A percentile compares a stretch with the other conserved stretches of the same genome.
Conservation (phyloP, 2,888 invertebrate species). For the Leucania comma region DNA sequence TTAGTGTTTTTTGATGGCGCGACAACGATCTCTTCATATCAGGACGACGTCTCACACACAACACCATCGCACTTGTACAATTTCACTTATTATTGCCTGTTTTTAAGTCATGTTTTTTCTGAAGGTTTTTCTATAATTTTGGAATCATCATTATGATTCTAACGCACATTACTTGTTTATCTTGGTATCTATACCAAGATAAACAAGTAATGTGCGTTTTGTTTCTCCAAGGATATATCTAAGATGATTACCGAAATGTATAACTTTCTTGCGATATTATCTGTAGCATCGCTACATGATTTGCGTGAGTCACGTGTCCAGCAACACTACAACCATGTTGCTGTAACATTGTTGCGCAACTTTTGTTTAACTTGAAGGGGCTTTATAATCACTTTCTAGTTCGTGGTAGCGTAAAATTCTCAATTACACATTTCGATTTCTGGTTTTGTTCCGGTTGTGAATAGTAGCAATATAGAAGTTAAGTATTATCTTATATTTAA, state of each 20-base stretch:
- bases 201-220: no score
- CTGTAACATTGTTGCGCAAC: slow-evolving; percentile 4
- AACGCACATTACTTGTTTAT: no score
- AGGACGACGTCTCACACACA: no score
- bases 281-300: not conserved
- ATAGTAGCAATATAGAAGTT: slow-evolving; percentile 70
- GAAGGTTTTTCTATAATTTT: no score
- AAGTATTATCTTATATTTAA: slow-evolving; percentile 55
- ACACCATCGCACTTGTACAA: no score
- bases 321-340: not conserved
- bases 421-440: slow-evolving; percentile 44
- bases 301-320: not conserved
- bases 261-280: not conserved
- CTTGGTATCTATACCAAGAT: no score
- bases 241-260: not conserved
- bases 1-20: no score
- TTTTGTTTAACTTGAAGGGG: slow-evolving; percentile 11
- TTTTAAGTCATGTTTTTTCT: no score
- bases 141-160: no score
- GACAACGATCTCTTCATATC: no score
- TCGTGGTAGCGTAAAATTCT: slow-evolving; percentile 41
- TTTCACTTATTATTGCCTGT: no score
- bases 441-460: slow-evolving; percentile 75
- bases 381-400: slow-evolving; percentile 7
- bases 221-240: not conserved